Evolutionary conservation across 2,888 invertebrate species (phyloP), one percentile per base, ranked within the genome.

Genomic region (Myopa testacea): DNA sequence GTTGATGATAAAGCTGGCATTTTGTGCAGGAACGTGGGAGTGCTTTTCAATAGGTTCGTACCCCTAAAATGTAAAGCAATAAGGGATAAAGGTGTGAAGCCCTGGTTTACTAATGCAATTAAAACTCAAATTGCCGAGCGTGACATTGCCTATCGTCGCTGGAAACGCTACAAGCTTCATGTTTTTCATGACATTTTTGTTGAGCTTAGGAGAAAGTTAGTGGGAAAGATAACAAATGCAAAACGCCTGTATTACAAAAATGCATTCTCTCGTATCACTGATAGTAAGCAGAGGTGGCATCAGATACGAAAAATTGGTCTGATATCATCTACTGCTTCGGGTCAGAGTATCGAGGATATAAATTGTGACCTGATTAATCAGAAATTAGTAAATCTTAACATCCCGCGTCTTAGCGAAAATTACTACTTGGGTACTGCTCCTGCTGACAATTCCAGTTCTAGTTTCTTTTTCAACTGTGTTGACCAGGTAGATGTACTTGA

Each of bases 401-500:
- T 55, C 10, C 14, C 5, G 55, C n/a, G 1, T 4, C 55, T 16
- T 12, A 55, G 14, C 5, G 55, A 10, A n/a, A 55, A 55, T 55
- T 5, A 55, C 10, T 55, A 55, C 55, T 12, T 55, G 4, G 5
- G 8, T 55, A 4, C 5, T n/a, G 10, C 0, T 55, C 16, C 16
- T 16, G 5, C 55, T 55, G n/a, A 6, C 10, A 55, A 10, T 16
- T 10, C 4, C 5, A 55, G 10, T 55, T 55, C 14, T n/a, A 55
- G 55, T 0, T 55, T 55, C 10, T 55, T 14, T 12, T 55, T 55
- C 10, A 55, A 55, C 8, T 55, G 55, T 55, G 55, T 55, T 14
- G 55, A 55, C 1, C 55, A 55, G 16, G 63, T n/a, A 45, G 50
- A 68, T n/a, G 68, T 68, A 6, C 19, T 68, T 26, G 68, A 68